Evolutionary conservation across 2,888 invertebrate species (phyloP).

Genomic region (Ischnura elegans): DNA sequence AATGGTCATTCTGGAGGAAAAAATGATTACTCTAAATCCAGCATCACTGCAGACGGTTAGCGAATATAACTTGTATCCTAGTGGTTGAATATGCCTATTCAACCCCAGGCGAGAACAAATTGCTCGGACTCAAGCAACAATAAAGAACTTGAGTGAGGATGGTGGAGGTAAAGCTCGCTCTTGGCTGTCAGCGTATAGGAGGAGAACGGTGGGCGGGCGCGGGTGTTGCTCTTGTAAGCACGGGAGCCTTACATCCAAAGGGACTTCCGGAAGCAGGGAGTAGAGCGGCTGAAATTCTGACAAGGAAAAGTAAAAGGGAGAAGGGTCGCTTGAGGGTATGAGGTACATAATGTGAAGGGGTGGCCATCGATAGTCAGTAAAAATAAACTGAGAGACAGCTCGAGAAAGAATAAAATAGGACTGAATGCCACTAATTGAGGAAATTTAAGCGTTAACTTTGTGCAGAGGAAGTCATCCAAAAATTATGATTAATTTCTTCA

Average conservation of each 20-base stretch:
- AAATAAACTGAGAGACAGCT: neutral
- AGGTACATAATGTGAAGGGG: neutral
- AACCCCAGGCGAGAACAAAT: too few relatives aligned
- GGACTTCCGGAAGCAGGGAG: neutral
- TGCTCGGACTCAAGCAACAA: too few relatives aligned
- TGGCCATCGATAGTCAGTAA: too few relatives aligned
- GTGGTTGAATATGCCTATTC: too few relatives aligned
- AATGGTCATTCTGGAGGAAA: too few relatives aligned
- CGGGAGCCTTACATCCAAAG: neutral
- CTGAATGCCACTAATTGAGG: neutral
- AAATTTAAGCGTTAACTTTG: neutral
- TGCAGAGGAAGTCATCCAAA: neutral
- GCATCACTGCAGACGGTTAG: too few relatives aligned
- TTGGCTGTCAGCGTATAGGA: neutral
- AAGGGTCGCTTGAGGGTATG: neutral
- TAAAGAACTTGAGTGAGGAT: too few relatives aligned
- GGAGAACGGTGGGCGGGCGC: neutral
- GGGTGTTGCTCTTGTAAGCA: neutral
- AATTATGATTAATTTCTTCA: constrained; percentile 16
- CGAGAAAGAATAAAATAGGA: neutral
- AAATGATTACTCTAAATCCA: too few relatives aligned
- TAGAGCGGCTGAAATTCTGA: neutral
- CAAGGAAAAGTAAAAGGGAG: neutral
- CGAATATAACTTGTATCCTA: too few relatives aligned
- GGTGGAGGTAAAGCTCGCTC: too few relatives aligned